phyloP scores from a whole-genome alignment of 1,140 invertebrate genomes.

The Drosophila cardini region DNA sequence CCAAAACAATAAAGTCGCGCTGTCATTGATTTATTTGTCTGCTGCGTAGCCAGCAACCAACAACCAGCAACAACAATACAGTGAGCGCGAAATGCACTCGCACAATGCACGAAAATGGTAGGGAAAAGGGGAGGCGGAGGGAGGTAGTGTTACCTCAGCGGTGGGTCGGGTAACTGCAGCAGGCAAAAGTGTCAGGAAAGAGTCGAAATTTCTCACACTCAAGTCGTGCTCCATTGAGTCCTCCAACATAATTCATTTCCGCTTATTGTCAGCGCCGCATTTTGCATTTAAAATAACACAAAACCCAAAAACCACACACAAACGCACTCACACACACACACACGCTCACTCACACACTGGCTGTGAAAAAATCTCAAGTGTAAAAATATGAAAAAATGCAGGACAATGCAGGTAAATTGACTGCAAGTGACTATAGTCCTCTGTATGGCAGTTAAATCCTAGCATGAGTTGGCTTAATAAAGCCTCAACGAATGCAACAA shows the following conservation, averaged over 20 bases:
- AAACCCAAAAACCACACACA: constrained; percentile 42
- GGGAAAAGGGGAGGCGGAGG: background rate
- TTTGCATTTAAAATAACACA: constrained; percentile 78
- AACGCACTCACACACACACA: background rate
- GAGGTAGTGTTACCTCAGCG: constrained; percentile 56
- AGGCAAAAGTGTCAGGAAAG: constrained; percentile 5
- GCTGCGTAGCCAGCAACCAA: constrained; percentile 60
- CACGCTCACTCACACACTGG: constrained; percentile 7
- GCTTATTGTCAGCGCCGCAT: constrained; percentile 74
- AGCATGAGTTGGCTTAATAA: constrained; percentile 38
- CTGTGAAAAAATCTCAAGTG: constrained; percentile 40
- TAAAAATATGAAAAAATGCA: constrained; percentile 10
- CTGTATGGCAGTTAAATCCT: background rate
- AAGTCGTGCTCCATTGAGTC: constrained; percentile 21
- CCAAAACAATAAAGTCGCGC: constrained; percentile 82
- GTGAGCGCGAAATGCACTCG: constrained; percentile 78
- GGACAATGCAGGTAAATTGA: constrained; percentile 82
- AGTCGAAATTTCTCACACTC: background rate
- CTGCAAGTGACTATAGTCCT: constrained; percentile 54
- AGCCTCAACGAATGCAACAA: constrained; percentile 61
- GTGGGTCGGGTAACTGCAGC: constrained; percentile 39
- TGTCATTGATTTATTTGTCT: constrained; percentile 84
- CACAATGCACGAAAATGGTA: constrained; percentile 65
- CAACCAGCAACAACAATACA: constrained; percentile 74
- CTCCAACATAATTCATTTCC: constrained; percentile 81